Conservation (phyloP, 1,140 invertebrate species). For the Aphelenchoides fujianensis region DNA sequence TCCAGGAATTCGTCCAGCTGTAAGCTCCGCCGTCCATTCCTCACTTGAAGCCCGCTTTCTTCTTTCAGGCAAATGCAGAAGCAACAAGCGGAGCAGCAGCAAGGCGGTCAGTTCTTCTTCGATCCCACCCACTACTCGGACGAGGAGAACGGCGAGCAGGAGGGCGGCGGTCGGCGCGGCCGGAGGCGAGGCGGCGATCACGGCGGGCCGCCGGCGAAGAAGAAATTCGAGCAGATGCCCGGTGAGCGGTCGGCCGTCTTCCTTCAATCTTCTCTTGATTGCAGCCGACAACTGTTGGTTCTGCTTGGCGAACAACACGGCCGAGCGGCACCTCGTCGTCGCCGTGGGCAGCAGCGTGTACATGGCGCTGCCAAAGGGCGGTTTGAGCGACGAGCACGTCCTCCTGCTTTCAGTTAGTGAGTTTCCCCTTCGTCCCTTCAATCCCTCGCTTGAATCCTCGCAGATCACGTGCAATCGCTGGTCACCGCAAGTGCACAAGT, state of each 20-base stretch:
- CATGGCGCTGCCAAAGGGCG: conserved; percentile 84
- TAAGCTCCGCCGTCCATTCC: conserved; percentile 17
- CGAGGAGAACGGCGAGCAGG: conserved; percentile 33
- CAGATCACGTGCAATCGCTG: conserved; percentile 74
- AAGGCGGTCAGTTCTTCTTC: conserved; percentile 73
- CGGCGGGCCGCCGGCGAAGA: conserved; percentile 20
- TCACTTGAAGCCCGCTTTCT: no score
- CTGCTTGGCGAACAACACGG: conserved; percentile 84
- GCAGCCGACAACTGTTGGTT: conserved; percentile 84
- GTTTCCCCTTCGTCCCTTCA: no score
- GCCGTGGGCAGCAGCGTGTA: conserved; percentile 81
- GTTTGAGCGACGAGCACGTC: conserved; percentile 76
- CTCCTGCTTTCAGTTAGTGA: conserved; percentile 72
- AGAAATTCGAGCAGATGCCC: conserved; percentile 57
- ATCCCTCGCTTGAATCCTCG: no score
- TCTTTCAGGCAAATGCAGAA: background rate
- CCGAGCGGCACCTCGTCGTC: conserved; percentile 79
- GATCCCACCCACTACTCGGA: conserved; percentile 65
- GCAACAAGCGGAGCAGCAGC: conserved; percentile 63
- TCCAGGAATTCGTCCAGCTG: conserved; percentile 37
- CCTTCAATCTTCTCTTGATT: no score
- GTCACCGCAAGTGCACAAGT: conserved; percentile 75
- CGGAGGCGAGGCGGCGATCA: conserved; percentile 12
- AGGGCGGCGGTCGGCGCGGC: conserved; percentile 30
- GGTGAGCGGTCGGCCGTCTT: no score